Percentiles rank a stretch among this genome's conserved stretches.
Evolutionary conservation across 2,797 vertebrate species (phyloP).

Genomic region (Hydrophis major): DNA sequence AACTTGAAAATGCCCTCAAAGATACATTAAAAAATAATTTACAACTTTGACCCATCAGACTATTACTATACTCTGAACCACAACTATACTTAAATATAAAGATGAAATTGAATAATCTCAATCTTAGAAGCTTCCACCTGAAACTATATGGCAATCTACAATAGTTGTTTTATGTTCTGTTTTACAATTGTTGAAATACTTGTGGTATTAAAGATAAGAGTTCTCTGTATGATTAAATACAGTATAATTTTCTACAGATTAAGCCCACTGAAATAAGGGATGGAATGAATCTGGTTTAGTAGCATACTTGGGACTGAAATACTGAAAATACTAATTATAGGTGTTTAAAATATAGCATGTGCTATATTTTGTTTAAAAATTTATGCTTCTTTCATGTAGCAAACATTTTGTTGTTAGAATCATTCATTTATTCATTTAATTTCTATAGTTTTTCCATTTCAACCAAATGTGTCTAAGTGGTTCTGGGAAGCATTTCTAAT

Average conservation of each 20-base stretch:
- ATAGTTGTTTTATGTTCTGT: not conserved
- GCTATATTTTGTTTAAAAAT: not conserved
- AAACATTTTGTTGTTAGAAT: not conserved
- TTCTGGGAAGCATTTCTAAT: not conserved
- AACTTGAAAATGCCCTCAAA: not conserved
- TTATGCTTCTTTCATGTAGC: not conserved
- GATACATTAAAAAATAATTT: not conserved
- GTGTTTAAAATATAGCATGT: not conserved
- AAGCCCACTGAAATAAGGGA: not conserved
- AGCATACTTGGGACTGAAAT: not conserved
- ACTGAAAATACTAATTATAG: not conserved
- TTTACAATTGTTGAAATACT: not conserved
- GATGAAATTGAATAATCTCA: not conserved
- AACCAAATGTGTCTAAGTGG: not conserved
- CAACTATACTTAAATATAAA: not conserved
- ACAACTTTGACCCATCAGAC: not conserved
- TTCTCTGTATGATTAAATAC: not conserved
- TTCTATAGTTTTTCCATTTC: not conserved
- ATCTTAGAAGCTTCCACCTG: not conserved
- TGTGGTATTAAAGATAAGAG: not conserved
- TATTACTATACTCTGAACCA: not conserved
- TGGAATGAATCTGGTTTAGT: not conserved
- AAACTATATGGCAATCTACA: not conserved
- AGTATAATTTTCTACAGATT: not conserved
- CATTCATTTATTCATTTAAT: not conserved